These are phyloP conservation scores for Nesospiza acunhae DNA, from an alignment of 2,113 vertebrate genomes.

Conservation along the genomic window DNA sequence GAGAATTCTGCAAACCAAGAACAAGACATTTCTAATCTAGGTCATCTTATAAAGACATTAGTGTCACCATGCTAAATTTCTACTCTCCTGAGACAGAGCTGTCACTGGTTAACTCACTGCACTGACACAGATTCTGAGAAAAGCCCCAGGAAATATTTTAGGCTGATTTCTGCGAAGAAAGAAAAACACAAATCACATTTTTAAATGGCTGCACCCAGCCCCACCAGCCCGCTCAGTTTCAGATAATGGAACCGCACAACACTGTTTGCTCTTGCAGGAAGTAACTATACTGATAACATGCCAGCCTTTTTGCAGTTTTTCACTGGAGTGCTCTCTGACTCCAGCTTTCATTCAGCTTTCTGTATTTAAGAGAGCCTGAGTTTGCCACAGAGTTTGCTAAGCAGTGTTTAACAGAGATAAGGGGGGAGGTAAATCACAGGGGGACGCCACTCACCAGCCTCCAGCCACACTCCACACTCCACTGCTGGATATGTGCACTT, in stretches of 20 bases:
- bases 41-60: neutral
- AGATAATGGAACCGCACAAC: neutral
- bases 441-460: accelerated
- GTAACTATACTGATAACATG: neutral
- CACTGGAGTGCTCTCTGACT: neutral
- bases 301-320: neutral
- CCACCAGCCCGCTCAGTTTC: neutral
- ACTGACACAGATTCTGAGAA: slow-evolving; percentile 31
- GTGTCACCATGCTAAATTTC: neutral
- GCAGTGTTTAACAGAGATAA: neutral
- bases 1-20: neutral
- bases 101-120: neutral
- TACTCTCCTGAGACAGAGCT: neutral
- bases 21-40: slow-evolving; percentile 3
- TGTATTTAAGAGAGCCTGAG: neutral
- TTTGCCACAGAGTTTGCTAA: neutral
- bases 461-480: neutral
- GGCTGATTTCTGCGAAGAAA: neutral
- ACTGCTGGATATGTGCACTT: neutral
- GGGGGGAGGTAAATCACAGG: neutral
- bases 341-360: neutral
- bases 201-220: neutral
- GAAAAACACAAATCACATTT: neutral
- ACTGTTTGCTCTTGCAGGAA: neutral
- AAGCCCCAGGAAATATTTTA: slow-evolving; percentile 32